Percentiles rank a stretch among this genome's conserved stretches.
phyloP scores from a whole-genome alignment of 2,797 vertebrate genomes.

The Sebastes ruberrimus region DNA sequence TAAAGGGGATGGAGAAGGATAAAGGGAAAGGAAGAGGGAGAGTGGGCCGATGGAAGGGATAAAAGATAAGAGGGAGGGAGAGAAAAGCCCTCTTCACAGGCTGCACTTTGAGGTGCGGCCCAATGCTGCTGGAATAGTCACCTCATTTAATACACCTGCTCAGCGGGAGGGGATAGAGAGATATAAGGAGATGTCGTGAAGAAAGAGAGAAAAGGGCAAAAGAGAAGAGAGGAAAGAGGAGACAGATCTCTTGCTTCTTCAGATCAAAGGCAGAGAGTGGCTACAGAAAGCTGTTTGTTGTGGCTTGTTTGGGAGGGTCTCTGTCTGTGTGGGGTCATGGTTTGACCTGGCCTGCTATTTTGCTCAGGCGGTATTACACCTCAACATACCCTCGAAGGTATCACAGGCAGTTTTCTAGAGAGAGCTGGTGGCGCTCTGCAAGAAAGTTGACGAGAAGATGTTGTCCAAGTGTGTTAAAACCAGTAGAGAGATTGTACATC shows the following conservation, averaged over 20 bases:
- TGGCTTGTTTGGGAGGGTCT: conserved; percentile 68
- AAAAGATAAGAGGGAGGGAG: conserved; percentile 72
- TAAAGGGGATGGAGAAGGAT: conserved; percentile 58
- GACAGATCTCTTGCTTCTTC: conserved; percentile 57
- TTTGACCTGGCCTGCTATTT: conserved; percentile 55
- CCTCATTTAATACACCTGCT: conserved; percentile 79
- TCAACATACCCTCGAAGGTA: conserved; percentile 25
- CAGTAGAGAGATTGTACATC: neutral
- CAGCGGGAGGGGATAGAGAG: conserved; percentile 61
- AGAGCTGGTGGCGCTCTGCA: neutral
- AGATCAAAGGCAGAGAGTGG: conserved; percentile 74
- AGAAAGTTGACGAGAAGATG: conserved; percentile 4
- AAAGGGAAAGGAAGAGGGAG: conserved; percentile 49
- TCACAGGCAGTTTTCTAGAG: conserved; percentile 21
- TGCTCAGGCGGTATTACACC: conserved; percentile 38
- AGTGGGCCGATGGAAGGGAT: conserved; percentile 61
- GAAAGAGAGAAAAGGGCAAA: conserved; percentile 60
- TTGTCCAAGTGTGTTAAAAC: conserved; percentile 4
- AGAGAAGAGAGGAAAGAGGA: conserved; percentile 53
- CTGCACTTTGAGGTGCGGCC: conserved; percentile 76
- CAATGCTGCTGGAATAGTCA: conserved; percentile 63
- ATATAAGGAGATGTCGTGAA: conserved; percentile 56
- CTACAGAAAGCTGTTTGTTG: conserved; percentile 72
- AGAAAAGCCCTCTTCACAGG: conserved; percentile 75
- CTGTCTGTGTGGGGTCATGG: conserved; percentile 47